Evolutionary conservation across 2,113 vertebrate species (phyloP).

Genomic region (Pituophis catenifer): DNA sequence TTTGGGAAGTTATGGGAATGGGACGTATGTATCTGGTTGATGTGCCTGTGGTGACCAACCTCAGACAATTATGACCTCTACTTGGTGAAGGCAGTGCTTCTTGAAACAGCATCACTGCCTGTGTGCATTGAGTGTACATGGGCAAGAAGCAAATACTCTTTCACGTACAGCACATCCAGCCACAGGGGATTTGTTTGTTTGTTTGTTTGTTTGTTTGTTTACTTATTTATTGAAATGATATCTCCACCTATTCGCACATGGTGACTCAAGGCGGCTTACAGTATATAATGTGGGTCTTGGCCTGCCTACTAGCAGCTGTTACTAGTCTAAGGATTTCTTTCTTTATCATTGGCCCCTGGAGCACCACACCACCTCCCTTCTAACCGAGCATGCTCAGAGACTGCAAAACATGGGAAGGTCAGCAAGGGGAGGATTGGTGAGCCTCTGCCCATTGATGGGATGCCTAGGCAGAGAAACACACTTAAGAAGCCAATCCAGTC

Average conservation of each 20-base stretch:
- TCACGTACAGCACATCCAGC: background rate
- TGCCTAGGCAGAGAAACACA: background rate
- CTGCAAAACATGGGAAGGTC: background rate
- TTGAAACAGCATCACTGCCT: background rate
- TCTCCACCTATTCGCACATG: no score
- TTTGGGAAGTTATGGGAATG: background rate
- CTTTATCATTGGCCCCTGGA: background rate
- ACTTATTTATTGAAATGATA: no score
- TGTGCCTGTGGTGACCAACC: background rate
- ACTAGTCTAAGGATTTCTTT: background rate
- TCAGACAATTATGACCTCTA: background rate
- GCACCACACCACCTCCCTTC: background rate
- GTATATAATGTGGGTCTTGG: background rate
- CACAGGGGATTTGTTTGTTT: background rate
- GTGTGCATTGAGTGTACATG: background rate
- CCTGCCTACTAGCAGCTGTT: background rate
- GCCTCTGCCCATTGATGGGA: background rate
- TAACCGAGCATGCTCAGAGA: background rate
- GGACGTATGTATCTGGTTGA: background rate
- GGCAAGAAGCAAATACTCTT: background rate
- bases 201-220: no score
- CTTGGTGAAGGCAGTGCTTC: background rate
- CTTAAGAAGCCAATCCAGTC: background rate
- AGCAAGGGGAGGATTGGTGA: background rate
- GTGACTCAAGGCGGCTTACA: no score